A percentile compares a stretch with the other conserved stretches of the same genome.
These are phyloP conservation scores for Crotalus tigris DNA, from an alignment of 2,113 vertebrate species.

Conservation along the genomic window DNA sequence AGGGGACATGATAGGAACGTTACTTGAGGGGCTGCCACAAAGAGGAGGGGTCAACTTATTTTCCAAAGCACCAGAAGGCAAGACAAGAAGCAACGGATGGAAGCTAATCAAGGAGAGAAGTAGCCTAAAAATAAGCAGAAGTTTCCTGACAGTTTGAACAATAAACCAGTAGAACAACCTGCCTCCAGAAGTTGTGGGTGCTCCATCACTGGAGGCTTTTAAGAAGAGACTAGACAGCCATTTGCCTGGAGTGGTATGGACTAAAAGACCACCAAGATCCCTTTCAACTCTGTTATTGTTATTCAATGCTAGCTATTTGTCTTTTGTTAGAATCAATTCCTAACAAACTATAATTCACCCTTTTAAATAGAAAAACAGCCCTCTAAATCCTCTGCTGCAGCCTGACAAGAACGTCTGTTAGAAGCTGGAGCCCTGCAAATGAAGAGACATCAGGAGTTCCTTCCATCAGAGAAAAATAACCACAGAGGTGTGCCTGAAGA, in stretches of 20 bases:
- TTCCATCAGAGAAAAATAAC: constrained; percentile 11
- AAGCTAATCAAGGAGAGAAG: background rate
- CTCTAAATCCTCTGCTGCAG: background rate
- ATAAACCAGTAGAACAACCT: background rate
- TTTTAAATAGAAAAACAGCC: background rate
- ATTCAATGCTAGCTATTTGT: background rate
- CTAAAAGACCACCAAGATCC: background rate
- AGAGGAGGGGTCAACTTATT: background rate
- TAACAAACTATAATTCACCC: background rate
- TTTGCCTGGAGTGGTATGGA: background rate
- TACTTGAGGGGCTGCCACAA: background rate
- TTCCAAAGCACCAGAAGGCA: background rate
- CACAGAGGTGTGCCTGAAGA: background rate
- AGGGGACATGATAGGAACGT: background rate
- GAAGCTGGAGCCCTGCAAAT: background rate
- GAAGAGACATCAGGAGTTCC: background rate
- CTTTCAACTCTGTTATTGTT: background rate
- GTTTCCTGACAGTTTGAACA: background rate
- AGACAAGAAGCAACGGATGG: background rate
- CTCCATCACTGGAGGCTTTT: background rate
- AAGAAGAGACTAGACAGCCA: background rate
- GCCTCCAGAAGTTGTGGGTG: background rate
- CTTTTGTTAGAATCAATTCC: background rate
- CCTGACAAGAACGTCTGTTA: background rate
- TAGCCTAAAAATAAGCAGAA: background rate